phyloP scores from a whole-genome alignment of 2,113 vertebrate genomes.

The Oreochromis spilurus region DNA sequence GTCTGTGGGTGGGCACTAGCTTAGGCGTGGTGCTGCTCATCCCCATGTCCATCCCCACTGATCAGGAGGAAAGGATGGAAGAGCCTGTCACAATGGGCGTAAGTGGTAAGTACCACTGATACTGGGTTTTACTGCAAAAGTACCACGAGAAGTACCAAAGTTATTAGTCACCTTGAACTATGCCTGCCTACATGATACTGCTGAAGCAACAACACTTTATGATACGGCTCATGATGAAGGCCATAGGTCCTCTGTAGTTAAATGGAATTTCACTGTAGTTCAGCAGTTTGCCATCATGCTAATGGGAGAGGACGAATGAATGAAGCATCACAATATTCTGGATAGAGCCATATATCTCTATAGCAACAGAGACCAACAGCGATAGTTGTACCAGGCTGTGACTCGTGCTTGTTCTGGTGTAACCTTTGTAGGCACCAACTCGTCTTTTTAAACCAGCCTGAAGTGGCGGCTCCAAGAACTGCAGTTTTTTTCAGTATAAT shows the following conservation, averaged over 20 bases:
- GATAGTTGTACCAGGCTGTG: background rate
- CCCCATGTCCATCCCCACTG: constrained; percentile 83
- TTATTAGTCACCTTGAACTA: background rate
- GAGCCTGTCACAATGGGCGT: constrained; percentile 84
- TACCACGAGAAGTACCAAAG: background rate
- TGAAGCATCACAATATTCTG: background rate
- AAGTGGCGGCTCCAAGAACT: background rate
- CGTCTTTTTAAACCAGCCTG: background rate
- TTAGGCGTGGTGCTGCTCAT: constrained; percentile 88
- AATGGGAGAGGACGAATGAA: background rate
- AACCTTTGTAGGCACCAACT: background rate
- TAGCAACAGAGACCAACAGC: background rate
- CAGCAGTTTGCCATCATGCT: background rate
- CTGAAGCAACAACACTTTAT: background rate
- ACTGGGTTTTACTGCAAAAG: background rate
- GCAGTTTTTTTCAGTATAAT: background rate
- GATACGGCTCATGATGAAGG: background rate
- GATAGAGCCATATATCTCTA: background rate
- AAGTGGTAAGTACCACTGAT: constrained; percentile 77
- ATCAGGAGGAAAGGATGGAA: constrained; percentile 85
- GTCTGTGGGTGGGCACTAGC: constrained; percentile 96
- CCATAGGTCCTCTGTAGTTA: background rate
- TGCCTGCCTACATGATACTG: background rate
- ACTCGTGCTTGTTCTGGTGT: background rate
- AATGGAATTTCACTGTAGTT: background rate